Conservation (phyloP, 2,888 invertebrate species). For the Leptogaster cylindrica region DNA sequence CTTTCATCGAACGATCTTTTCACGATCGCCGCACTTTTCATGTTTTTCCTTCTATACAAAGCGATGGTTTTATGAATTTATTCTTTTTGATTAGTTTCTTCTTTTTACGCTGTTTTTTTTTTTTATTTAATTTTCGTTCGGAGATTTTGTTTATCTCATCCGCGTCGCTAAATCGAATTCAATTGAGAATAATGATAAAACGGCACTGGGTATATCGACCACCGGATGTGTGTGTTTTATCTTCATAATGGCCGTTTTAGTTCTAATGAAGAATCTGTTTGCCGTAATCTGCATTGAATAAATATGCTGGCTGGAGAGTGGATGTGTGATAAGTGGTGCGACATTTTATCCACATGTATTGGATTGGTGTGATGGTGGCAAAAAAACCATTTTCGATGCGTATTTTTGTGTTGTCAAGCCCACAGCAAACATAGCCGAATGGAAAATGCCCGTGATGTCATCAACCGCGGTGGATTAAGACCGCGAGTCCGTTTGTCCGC, state of each 20-base stretch:
- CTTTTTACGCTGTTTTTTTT: neutral
- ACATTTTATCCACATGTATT: constrained; percentile 9
- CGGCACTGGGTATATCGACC: constrained; percentile 44
- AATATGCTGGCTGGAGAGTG: neutral
- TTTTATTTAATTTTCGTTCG: constrained; percentile 4
- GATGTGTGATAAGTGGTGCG: constrained; percentile 34
- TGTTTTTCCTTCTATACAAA: neutral
- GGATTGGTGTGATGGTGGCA: constrained; percentile 2
- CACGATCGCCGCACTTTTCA: neutral
- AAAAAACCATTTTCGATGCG: neutral
- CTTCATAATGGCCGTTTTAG: constrained; percentile 43
- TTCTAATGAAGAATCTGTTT: constrained; percentile 46
- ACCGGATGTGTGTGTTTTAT: constrained; percentile 48
- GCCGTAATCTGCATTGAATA: constrained; percentile 36
- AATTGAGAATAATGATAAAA: constrained; percentile 47
- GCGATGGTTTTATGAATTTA: neutral
- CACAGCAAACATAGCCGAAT: constrained; percentile 1
- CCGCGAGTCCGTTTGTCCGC: constrained; percentile 1
- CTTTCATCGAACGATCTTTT: neutral
- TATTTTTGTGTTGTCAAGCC: neutral
- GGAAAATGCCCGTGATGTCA: constrained; percentile 14
- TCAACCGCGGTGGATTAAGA: neutral
- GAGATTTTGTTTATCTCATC: constrained; percentile 27
- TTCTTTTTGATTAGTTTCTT: neutral
- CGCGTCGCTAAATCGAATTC: constrained; percentile 46